Percentiles rank a stretch among this genome's conserved stretches.
Conservation (phyloP, 2,888 invertebrate genomes). For the Drosophila parthenogenetica region DNA sequence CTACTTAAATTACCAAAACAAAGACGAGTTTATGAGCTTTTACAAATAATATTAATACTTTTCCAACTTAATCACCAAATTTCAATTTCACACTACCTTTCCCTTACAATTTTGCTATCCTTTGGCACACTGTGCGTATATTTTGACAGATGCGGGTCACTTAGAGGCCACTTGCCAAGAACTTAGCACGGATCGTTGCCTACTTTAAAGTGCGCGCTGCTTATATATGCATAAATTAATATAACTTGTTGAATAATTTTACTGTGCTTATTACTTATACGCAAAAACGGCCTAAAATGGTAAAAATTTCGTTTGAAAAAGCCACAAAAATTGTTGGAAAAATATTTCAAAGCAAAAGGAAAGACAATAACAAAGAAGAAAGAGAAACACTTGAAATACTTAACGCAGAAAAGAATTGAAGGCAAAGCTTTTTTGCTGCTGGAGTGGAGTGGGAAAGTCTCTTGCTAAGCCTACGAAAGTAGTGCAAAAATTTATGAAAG, state of each 20-base stretch:
- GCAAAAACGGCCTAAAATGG: conserved; percentile 34
- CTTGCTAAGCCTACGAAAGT: conserved; percentile 30
- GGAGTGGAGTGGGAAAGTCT: conserved; percentile 10
- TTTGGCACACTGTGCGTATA: conserved; percentile 6
- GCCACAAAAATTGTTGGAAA: conserved; percentile 23
- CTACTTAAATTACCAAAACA: too few relatives aligned
- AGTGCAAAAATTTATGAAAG: conserved; percentile 55
- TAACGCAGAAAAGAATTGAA: conserved; percentile 44
- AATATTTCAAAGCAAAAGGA: conserved; percentile 39
- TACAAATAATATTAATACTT: too few relatives aligned
- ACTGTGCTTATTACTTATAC: conserved; percentile 3
- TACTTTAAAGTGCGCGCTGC: conserved; percentile 22
- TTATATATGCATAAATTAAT: conserved; percentile 43
- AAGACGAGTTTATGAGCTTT: too few relatives aligned
- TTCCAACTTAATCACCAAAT: too few relatives aligned
- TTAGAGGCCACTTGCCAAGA: conserved; percentile 22
- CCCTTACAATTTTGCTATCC: neutral
- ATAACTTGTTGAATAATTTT: conserved; percentile 44
- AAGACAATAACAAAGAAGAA: neutral
- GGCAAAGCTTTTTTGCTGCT: conserved; percentile 25
- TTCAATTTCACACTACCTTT: neutral
- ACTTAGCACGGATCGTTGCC: conserved; percentile 19
- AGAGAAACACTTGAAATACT: conserved; percentile 65
- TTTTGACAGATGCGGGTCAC: conserved; percentile 14
- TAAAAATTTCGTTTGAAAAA: conserved; percentile 46